phyloP scores from a whole-genome alignment of 2,888 invertebrate species.

The Pristionchus japonicus region DNA sequence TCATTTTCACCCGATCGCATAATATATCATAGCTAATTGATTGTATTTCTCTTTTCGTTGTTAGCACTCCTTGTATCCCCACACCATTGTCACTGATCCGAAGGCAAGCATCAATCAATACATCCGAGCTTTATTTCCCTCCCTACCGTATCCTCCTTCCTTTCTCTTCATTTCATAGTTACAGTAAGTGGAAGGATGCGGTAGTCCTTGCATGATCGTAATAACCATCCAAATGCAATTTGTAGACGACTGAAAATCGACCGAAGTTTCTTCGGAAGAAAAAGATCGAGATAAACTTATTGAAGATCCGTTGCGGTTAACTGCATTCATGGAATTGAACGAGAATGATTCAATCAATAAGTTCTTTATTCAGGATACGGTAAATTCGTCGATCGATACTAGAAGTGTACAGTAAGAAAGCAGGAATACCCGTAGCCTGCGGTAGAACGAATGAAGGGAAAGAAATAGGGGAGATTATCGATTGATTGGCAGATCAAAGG shows the following conservation, averaged over 20 bases:
- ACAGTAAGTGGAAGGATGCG: background rate
- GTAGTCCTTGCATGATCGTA: background rate
- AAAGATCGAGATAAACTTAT: background rate
- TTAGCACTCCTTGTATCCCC: background rate
- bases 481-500: conserved; percentile 39
- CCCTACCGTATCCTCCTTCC: background rate
- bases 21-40: conserved; percentile 15
- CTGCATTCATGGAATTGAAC: background rate
- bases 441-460: background rate
- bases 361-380: conserved; percentile 7
- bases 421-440: background rate
- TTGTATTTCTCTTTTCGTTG: background rate
- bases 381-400: background rate
- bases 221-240: conserved; percentile 24
- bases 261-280: conserved; percentile 12
- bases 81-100: conserved; percentile 1
- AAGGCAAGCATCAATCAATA: conserved; percentile 25
- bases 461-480: background rate
- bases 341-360: background rate
- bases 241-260: background rate
- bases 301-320: background rate
- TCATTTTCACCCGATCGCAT: conserved; percentile 2
- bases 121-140: conserved; percentile 10
- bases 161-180: background rate
- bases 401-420: background rate